phyloP scores from a whole-genome alignment of 2,113 vertebrate species.

The Felis chaus region DNA sequence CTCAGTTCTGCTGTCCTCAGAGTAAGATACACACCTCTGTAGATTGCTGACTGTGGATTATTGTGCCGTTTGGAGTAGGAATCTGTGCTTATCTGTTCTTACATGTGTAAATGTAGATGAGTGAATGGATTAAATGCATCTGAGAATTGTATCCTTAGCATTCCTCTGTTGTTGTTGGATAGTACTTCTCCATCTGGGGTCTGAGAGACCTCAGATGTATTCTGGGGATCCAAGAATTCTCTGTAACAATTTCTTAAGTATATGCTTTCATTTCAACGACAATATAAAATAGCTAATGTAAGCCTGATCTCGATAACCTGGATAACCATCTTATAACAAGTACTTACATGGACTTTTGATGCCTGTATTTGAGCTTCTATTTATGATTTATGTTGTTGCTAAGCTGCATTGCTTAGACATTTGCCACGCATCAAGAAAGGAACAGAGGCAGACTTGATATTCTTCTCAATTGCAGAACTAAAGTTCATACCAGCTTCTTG shows the following conservation, averaged over 20 bases:
- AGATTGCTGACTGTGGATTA: not conserved
- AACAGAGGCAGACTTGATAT: not conserved
- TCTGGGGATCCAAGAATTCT: not conserved
- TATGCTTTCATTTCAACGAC: slow-evolving; percentile 7
- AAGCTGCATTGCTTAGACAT: not conserved
- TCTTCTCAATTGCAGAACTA: not conserved
- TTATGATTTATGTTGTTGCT: not conserved
- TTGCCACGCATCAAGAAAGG: not conserved
- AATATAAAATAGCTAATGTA: not conserved
- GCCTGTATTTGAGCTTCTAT: not conserved
- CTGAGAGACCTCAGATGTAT: not conserved
- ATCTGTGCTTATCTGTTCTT: not conserved
- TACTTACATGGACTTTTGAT: not conserved
- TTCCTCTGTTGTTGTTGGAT: not conserved
- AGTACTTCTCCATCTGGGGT: not conserved
- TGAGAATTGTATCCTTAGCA: not conserved
- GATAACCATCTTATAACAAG: not conserved
- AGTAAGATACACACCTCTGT: not conserved
- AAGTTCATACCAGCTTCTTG: not conserved
- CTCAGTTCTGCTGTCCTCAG: not conserved
- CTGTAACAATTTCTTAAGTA: not conserved
- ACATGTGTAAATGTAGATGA: not conserved
- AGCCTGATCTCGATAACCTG: not conserved
- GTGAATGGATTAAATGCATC: not conserved
- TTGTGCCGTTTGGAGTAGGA: not conserved